A percentile compares a stretch with the other conserved stretches of the same genome.
Conservation (phyloP, 2,888 invertebrate genomes). For the Gibbula magus region DNA sequence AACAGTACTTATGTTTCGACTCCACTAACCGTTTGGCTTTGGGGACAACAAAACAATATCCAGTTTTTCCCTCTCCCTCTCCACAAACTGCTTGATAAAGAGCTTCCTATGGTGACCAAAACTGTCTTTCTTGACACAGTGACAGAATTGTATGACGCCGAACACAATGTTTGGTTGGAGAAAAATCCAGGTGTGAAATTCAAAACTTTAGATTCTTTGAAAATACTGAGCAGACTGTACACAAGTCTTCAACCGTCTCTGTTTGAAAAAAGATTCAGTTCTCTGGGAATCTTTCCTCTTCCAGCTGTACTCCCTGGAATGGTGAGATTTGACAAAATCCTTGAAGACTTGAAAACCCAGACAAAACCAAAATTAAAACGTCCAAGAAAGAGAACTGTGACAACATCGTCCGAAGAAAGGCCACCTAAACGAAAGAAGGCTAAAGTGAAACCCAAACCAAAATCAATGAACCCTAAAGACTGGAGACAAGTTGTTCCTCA, state of each 20-base stretch:
- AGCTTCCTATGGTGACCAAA: background rate
- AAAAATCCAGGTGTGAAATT: background rate
- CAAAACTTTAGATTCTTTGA: background rate
- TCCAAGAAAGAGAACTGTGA: background rate
- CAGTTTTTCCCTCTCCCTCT: background rate
- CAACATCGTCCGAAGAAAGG: background rate
- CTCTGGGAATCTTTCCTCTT: background rate
- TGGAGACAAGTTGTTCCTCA: background rate
- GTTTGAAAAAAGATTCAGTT: background rate
- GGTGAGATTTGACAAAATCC: background rate
- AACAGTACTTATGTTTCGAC: background rate
- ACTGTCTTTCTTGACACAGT: background rate
- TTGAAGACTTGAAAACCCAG: background rate
- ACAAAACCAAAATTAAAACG: background rate
- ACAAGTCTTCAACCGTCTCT: background rate
- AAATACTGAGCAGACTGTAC: background rate
- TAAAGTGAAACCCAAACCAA: background rate
- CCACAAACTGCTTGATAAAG: background rate
- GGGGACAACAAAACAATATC: background rate
- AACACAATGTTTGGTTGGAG: background rate
- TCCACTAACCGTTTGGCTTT: background rate
- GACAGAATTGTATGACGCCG: background rate
- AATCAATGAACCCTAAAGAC: background rate
- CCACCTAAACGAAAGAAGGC: background rate
- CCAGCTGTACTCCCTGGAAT: background rate